A percentile compares a stretch with the other conserved stretches of the same genome.
Conservation (phyloP, 2,797 vertebrate genomes). For the Gymnocypris eckloni region DNA sequence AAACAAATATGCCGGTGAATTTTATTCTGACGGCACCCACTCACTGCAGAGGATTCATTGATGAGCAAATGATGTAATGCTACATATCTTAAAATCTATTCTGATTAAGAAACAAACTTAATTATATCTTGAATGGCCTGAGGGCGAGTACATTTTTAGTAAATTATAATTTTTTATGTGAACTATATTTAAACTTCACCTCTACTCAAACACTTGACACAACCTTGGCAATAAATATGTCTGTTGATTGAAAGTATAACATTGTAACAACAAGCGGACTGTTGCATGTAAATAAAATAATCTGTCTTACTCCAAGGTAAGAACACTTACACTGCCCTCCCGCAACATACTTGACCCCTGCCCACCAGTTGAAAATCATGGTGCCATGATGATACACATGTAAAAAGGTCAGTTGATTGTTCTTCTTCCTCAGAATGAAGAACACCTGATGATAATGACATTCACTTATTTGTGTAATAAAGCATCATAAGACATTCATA, state of each 20-base stretch:
- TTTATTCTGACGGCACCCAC: not conserved
- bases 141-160: not conserved
- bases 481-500: not conserved
- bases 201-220: not conserved
- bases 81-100: not conserved
- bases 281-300: not conserved
- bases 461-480: conserved; percentile 14
- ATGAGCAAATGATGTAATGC: not conserved
- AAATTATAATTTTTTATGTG: not conserved
- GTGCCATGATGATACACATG: conserved; percentile 73
- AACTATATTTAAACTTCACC: not conserved
- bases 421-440: conserved; percentile 73
- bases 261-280: not conserved
- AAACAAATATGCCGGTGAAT: not conserved
- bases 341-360: conserved; percentile 72
- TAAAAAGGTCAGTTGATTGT: conserved; percentile 73
- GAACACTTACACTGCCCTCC: conserved; percentile 71
- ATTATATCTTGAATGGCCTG: not conserved
- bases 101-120: not conserved
- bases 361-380: conserved; percentile 73
- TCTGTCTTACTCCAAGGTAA: not conserved
- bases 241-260: not conserved
- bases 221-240: not conserved
- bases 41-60: not conserved
- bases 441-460: conserved; percentile 65